phyloP scores from a whole-genome alignment of 2,888 invertebrate genomes.

The Belgica antarctica region DNA sequence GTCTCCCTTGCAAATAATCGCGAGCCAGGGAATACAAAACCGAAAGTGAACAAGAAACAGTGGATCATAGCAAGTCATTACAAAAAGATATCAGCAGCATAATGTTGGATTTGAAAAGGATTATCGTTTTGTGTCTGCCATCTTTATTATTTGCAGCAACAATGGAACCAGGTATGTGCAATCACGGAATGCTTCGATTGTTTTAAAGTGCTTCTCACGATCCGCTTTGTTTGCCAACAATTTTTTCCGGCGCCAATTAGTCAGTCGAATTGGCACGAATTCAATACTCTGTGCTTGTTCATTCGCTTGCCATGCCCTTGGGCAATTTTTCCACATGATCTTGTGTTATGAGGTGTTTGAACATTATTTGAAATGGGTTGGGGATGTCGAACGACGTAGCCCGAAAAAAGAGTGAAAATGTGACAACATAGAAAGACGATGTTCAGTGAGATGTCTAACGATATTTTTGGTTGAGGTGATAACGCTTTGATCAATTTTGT shows the following conservation, averaged over 20 bases:
- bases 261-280: slow-evolving; percentile 26
- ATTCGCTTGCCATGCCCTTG: slow-evolving; percentile 13
- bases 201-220: not conserved
- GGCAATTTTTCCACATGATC: slow-evolving; percentile 8
- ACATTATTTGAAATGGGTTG: not conserved
- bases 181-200: not conserved
- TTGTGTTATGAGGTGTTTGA: slow-evolving; percentile 12
- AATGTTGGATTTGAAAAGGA: slow-evolving; percentile 46
- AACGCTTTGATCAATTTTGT: too few species aligned
- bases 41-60: too few species aligned
- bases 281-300: slow-evolving; percentile 22
- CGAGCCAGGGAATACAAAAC: not conserved
- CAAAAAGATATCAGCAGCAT: slow-evolving; percentile 20
- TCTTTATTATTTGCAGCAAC: slow-evolving; percentile 55
- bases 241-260: not conserved
- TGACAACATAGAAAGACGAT: too few species aligned
- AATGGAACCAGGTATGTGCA: slow-evolving; percentile 54
- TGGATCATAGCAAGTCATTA: slow-evolving; percentile 14
- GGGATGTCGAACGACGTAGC: too few species aligned
- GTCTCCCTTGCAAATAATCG: too few species aligned
- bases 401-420: too few species aligned
- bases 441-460: too few species aligned
- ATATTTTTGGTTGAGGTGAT: too few species aligned
- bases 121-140: slow-evolving; percentile 55
- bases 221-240: not conserved